These are phyloP conservation scores for Steinernema feltiae DNA, from an alignment of 1,140 invertebrate species.

Conservation along the genomic window DNA sequence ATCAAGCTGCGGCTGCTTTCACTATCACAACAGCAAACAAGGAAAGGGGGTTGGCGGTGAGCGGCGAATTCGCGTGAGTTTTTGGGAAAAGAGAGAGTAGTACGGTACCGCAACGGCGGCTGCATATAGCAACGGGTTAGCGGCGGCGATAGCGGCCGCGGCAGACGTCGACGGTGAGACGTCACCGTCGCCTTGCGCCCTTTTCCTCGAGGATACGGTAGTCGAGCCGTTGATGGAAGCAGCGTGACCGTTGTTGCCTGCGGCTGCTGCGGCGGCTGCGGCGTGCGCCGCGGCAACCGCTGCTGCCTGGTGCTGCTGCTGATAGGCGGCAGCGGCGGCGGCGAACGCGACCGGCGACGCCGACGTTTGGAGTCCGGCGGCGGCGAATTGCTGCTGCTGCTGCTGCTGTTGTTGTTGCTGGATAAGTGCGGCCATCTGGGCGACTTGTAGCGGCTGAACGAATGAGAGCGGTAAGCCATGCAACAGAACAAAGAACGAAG, in stretches of 20 bases:
- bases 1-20: not conserved
- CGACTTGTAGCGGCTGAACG: conserved; percentile 32
- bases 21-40: conserved; percentile 6
- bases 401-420: conserved; percentile 37
- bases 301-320: conserved; percentile 22
- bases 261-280: conserved; percentile 17
- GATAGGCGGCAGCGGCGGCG: too few relatives aligned
- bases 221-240: not conserved
- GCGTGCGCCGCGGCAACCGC: conserved; percentile 17
- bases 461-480: conserved; percentile 19
- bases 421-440: conserved; percentile 18
- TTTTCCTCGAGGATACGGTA: conserved; percentile 9
- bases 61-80: too few relatives aligned
- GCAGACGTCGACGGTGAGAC: conserved; percentile 13
- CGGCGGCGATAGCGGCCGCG: conserved; percentile 12
- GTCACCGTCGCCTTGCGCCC: conserved; percentile 22
- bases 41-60: too few relatives aligned
- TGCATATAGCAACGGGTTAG: conserved; percentile 5
- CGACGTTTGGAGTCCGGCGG: conserved; percentile 20
- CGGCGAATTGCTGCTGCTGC: conserved; percentile 25
- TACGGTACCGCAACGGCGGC: not conserved
- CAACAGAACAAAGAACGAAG: conserved; percentile 4
- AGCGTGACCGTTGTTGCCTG: not conserved
- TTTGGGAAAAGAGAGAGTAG: not conserved
- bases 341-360: conserved; percentile 24